Conservation (phyloP, 2,113 vertebrate species). For the Barbus barbus region DNA sequence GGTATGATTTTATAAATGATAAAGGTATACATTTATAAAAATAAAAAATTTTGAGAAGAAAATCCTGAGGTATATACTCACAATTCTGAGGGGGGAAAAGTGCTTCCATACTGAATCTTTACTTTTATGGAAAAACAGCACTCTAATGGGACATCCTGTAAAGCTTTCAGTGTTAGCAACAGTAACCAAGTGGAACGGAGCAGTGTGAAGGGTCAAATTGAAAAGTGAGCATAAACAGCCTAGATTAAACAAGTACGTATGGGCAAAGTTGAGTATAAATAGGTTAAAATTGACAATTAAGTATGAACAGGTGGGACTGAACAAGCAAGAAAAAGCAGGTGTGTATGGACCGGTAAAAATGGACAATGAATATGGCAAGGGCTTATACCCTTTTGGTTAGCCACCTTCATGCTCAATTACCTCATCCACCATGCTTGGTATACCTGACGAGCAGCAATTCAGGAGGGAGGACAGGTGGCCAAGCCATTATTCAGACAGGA, state of each 20-base stretch:
- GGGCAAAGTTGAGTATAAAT: background rate
- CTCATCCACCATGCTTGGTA: conserved; percentile 57
- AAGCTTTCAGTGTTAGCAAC: conserved; percentile 4
- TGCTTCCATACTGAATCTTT: background rate
- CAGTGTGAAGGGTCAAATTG: background rate
- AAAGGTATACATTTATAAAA: too few species aligned
- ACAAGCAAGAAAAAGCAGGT: conserved; percentile 43
- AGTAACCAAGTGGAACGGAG: background rate
- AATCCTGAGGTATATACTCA: too few species aligned
- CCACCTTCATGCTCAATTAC: conserved; percentile 71
- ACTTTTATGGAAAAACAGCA: background rate
- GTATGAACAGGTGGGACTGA: conserved; percentile 18
- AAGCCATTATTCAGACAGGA: conserved; percentile 49
- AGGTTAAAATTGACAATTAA: background rate
- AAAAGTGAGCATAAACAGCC: background rate
- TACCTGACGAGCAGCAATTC: conserved; percentile 64
- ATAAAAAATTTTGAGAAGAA: too few species aligned
- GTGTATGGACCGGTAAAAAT: conserved; percentile 62
- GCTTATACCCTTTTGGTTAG: conserved; percentile 64
- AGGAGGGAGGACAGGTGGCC: conserved; percentile 58
- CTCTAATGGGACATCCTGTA: background rate
- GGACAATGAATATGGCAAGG: conserved; percentile 58
- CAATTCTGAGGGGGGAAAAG: too few species aligned
- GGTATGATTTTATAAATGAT: too few species aligned
- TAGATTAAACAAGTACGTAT: background rate